Percentiles rank a stretch among this genome's conserved stretches.
Conservation (phyloP, 30 jellyfish, hydroid and myxozoan genomes). For the Hydra vulgaris region DNA sequence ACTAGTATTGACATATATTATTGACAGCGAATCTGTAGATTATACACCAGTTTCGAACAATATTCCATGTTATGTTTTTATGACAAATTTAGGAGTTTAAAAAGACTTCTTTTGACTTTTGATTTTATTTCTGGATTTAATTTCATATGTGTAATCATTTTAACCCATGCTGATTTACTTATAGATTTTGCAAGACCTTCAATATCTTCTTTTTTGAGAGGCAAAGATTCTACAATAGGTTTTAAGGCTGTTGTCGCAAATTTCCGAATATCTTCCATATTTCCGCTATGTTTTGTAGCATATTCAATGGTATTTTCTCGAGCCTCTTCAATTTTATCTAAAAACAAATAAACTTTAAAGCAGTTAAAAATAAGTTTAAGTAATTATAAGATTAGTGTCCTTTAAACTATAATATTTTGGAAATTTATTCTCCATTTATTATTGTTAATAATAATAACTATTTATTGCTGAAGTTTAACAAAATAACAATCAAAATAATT, state of each 20-base stretch:
- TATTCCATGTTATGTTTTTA: not conserved
- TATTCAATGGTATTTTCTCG: conserved; percentile 23
- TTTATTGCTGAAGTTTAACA: too few species aligned
- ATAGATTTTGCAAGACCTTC: conserved; percentile 37
- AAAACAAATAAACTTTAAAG: not conserved
- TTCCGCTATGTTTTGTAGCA: conserved; percentile 26
- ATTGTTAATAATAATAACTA: too few species aligned
- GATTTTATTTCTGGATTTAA: not conserved
- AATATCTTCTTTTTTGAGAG: conserved; percentile 45
- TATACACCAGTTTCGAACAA: not conserved
- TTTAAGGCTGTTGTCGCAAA: conserved; percentile 21
- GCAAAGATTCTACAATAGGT: conserved; percentile 53
- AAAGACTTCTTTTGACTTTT: conserved; percentile 1
- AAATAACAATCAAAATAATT: too few species aligned
- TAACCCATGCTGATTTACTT: conserved; percentile 42
- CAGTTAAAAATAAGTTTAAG: not conserved
- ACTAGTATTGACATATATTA: not conserved
- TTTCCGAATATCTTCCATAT: conserved; percentile 15
- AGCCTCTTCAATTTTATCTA: conserved; percentile 46
- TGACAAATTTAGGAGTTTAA: not conserved
- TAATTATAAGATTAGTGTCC: not conserved
- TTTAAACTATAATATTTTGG: not conserved
- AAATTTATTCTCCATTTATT: too few species aligned
- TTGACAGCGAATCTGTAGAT: not conserved
- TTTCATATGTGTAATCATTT: conserved; percentile 8